A percentile compares a stretch with the other conserved stretches of the same genome.
Evolutionary conservation across 2,797 vertebrate genomes (phyloP).

Genomic region (Lepus townsendii): DNA sequence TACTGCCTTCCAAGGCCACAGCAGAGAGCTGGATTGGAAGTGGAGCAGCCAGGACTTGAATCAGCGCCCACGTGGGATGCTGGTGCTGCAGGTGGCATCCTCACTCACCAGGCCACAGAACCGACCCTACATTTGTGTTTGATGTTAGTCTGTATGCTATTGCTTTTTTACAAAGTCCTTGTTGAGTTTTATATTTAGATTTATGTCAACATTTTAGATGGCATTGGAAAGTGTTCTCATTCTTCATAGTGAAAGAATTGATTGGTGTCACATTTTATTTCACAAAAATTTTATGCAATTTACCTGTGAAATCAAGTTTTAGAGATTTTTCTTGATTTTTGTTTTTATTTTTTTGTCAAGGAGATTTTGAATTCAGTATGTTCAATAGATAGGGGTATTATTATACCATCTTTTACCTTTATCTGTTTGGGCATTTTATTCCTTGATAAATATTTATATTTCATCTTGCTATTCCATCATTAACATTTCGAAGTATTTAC

Average conservation of each 20-base stretch:
- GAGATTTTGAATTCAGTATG: not conserved
- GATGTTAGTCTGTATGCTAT: not conserved
- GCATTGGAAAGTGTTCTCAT: not conserved
- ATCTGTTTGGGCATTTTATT: not conserved
- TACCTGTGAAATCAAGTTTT: not conserved
- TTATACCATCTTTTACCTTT: not conserved
- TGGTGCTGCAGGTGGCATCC: too few relatives aligned
- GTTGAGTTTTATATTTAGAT: not conserved
- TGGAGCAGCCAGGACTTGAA: too few relatives aligned
- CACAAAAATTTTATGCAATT: slow-evolving; percentile 2
- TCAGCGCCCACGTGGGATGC: too few relatives aligned
- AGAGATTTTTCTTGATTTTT: not conserved
- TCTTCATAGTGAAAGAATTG: not conserved
- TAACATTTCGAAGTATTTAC: not conserved
- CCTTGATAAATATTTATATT: not conserved
- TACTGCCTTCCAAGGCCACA: too few relatives aligned
- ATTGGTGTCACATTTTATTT: not conserved
- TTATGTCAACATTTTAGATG: not conserved
- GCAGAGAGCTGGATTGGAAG: too few relatives aligned
- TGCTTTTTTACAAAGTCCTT: not conserved
- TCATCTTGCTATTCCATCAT: not conserved
- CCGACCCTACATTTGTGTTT: not conserved
- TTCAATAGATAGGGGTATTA: not conserved
- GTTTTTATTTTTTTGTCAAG: not conserved
- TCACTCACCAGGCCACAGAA: too few relatives aligned